Base-by-base conservation (phyloP, 2,888 invertebrate species). In the Zhuqinia jingwanae region DNA sequence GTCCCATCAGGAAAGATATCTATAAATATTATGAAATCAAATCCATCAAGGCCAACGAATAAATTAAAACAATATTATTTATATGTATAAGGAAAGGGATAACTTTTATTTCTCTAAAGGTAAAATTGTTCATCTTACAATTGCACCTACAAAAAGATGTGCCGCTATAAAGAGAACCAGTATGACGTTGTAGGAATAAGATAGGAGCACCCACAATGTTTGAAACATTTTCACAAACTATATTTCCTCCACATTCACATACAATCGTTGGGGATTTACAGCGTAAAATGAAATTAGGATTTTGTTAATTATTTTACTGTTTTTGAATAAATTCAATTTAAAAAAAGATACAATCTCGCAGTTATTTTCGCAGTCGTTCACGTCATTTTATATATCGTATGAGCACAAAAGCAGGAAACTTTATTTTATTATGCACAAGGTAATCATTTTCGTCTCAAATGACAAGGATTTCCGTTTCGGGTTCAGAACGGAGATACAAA, bases 101-200 rank as follows among this genome's bases (percentile, higher is more conserved):
- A 22, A n/a, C n/a, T n/a, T 58, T 58, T 58, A 22, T 2, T 45
- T 11, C 30, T 42, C 27, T 27, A 20, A 27, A 53, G 10, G 27
- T 36, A 53, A 80, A 80, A 68, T n/a, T 70, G 45, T 76, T 30
- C 47, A 25, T 25, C 90, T 89, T 90, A 90, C 90, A 86, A 88
- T 81, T 76, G 90, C 89, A 89, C 90, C 90, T 90, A 90, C 90
- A 88, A 89, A 84, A 11, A 90, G 89, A 89, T 90, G 90, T 79
- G 82, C 79, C 15, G 90, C 89, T 75, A 90, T 90, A 89, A 90
- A 90, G 47, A 90, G 86, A 45, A 90, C 88, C 20, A 90, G 86
- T 11, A 90, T 50, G 30, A 87, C 88, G 81, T 90, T 90, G 88
- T 90, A 90, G 17, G 89, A 70, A 73, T 88, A 90, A 1, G 90